Base-by-base conservation (phyloP, 2,113 vertebrate species). In the Ciconia maguari region DNA sequence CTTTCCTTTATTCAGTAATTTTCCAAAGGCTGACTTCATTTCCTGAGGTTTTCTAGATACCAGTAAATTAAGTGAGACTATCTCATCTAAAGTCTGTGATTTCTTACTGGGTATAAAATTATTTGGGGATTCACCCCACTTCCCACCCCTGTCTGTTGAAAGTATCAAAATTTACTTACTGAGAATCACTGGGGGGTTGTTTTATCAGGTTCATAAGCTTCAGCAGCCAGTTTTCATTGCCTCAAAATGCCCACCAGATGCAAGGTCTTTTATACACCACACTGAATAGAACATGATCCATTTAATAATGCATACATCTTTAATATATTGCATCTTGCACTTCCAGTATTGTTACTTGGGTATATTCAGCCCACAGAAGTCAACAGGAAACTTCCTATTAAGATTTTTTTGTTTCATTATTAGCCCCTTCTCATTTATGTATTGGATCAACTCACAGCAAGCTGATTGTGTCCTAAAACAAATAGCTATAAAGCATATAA, bases 41-140 rank as follows among this genome's bases (percentile, higher is more conserved):
- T 97, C 96, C 92, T 83, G 84, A 85, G 75, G 92, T 96, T 85
- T 96, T 94, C 92, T 96, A 95, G 81, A 90, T 89, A 93, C 81
- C 82, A 79, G 82, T 90, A 88, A 96, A 91, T 46, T 71, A 62
- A 78, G 22, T 81, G 79, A 96, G 88, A 90, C 79, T 90, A 84
- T 34, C 41, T 88, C 87, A 93, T 92, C 38, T 38, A 44, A 24
- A 88, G 25, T 16, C 64, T 77, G 38, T 29, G 32, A 92, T 85
- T 94, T 93, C 88, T 90, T 83, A 74, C 17, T 2, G 66, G 49
- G 20, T 65, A 66, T 66, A 74, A 89, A 95, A 65, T 49, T 36
- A 72, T 65, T 65, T 46, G 70, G 65, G 52, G 46, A 82, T 70
- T 85, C 32, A 46, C 36, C 8, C 15, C 24, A 25, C 16, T 36